Evolutionary conservation across 2,888 invertebrate genomes (phyloP).

Genomic region (Tinea semifulvella): DNA sequence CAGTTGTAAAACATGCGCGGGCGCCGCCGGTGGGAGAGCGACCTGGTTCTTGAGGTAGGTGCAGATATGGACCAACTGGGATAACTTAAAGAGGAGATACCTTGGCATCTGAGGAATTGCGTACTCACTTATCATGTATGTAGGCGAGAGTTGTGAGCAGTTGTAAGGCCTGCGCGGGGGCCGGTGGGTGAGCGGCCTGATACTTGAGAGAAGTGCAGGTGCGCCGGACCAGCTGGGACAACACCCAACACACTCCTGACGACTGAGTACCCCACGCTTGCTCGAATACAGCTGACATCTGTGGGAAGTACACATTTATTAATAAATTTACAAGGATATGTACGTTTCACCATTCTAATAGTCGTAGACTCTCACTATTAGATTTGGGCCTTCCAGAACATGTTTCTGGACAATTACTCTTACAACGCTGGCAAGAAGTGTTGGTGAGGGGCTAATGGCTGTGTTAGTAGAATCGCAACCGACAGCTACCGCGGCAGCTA

Average conservation of each 20-base stretch:
- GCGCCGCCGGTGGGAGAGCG: constrained; percentile 21
- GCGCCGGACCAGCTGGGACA: constrained; percentile 38
- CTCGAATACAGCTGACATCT: constrained; percentile 46
- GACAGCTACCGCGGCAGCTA: too few relatives aligned
- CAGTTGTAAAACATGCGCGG: constrained; percentile 22
- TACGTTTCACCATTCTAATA: too few relatives aligned
- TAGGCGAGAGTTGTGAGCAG: constrained; percentile 25
- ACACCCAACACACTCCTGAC: constrained; percentile 42
- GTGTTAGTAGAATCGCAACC: too few relatives aligned
- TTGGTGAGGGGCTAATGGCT: too few relatives aligned
- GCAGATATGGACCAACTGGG: constrained; percentile 14
- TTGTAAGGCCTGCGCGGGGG: constrained; percentile 22
- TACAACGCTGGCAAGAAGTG: too few relatives aligned
- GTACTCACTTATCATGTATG: constrained; percentile 23
- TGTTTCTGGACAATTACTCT: too few relatives aligned
- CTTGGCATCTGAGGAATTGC: neutral
- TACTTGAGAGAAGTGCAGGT: constrained; percentile 38
- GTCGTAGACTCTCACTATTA: too few relatives aligned
- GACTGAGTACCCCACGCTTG: constrained; percentile 43
- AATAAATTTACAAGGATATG: too few relatives aligned
- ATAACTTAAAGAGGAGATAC: constrained; percentile 13
- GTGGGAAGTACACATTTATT: too few relatives aligned
- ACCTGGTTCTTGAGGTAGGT: too few relatives aligned
- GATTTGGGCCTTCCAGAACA: too few relatives aligned
- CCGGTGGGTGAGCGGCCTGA: constrained; percentile 28